Conservation (phyloP, 2,797 vertebrate genomes). For the Gambusia yucatana region DNA sequence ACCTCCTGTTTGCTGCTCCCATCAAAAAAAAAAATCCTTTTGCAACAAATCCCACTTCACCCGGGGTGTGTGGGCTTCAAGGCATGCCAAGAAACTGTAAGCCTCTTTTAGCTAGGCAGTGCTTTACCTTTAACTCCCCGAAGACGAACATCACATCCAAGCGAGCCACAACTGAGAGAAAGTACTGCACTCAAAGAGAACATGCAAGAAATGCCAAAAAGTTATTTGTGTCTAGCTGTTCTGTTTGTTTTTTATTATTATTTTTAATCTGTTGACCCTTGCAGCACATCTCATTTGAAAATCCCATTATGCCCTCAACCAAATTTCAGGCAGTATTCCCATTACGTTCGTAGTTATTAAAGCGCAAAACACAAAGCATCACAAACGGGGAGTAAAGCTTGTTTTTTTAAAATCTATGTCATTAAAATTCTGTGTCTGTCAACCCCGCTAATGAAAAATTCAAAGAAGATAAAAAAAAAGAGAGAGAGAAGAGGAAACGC, state of each 20-base stretch:
- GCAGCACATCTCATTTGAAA: slow-evolving; percentile 3
- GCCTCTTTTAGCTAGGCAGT: slow-evolving; percentile 35
- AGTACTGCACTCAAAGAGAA: slow-evolving; percentile 3
- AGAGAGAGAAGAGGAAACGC: no score
- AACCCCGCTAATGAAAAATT: slow-evolving; percentile 7
- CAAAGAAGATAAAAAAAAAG: background rate
- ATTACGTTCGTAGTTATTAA: slow-evolving; percentile 6
- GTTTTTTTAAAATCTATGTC: background rate
- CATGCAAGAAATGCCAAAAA: slow-evolving; percentile 10
- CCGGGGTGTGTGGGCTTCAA: slow-evolving; percentile 64
- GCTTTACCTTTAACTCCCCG: slow-evolving; percentile 38
- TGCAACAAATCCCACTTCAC: slow-evolving; percentile 68
- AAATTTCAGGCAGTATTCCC: slow-evolving; percentile 5
- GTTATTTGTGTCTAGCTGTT: background rate
- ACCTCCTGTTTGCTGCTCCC: slow-evolving; percentile 47
- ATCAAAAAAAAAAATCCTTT: slow-evolving; percentile 58
- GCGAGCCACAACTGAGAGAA: slow-evolving; percentile 7
- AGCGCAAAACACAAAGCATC: slow-evolving; percentile 17
- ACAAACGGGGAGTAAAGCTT: slow-evolving; percentile 2
- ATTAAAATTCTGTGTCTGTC: slow-evolving; percentile 27
- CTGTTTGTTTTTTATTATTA: no score
- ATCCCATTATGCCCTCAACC: slow-evolving; percentile 1
- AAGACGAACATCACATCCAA: slow-evolving; percentile 45
- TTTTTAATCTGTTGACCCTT: slow-evolving; percentile 14
- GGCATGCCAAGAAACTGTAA: slow-evolving; percentile 52